Conservation (phyloP, 2,888 invertebrate species). For the Kuschelorhynchus macadamiae region DNA sequence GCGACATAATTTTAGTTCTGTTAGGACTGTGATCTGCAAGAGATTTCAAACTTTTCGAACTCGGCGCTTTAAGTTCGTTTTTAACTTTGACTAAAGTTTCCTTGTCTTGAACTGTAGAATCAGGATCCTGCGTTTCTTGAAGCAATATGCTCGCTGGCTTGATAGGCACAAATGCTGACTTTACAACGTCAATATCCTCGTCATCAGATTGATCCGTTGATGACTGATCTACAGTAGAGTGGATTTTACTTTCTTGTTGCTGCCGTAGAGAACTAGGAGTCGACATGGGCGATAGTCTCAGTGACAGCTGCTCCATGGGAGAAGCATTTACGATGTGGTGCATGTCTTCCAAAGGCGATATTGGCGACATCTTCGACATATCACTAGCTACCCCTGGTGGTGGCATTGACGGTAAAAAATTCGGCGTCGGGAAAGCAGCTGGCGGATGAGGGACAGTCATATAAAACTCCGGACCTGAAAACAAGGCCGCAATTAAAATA, state of each 20-base stretch:
- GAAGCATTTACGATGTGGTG: conserved; percentile 52
- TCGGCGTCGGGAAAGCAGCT: conserved; percentile 67
- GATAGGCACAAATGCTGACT: conserved; percentile 81
- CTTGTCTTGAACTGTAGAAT: conserved; percentile 73
- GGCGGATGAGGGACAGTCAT: conserved; percentile 58
- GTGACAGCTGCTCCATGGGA: conserved; percentile 64
- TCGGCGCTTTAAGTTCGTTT: conserved; percentile 75
- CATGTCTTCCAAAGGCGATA: conserved; percentile 59
- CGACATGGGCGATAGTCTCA: conserved; percentile 72
- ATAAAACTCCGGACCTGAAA: conserved; percentile 57
- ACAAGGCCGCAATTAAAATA: conserved; percentile 45
- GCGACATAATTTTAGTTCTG: conserved; percentile 70
- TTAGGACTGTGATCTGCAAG: conserved; percentile 62
- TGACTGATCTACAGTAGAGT: conserved; percentile 76
- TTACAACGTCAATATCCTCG: conserved; percentile 82
- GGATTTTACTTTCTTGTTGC: conserved; percentile 71
- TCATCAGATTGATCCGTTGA: conserved; percentile 78
- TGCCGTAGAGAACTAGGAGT: conserved; percentile 66
- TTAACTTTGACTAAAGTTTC: conserved; percentile 62
- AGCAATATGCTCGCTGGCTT: conserved; percentile 73
- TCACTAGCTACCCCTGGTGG: conserved; percentile 56
- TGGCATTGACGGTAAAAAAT: conserved; percentile 54
- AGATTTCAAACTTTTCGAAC: conserved; percentile 72
- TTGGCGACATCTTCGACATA: conserved; percentile 60
- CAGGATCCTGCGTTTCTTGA: conserved; percentile 72